phyloP scores from a whole-genome alignment of 2,113 vertebrate species.

The Baryphthengus martii region DNA sequence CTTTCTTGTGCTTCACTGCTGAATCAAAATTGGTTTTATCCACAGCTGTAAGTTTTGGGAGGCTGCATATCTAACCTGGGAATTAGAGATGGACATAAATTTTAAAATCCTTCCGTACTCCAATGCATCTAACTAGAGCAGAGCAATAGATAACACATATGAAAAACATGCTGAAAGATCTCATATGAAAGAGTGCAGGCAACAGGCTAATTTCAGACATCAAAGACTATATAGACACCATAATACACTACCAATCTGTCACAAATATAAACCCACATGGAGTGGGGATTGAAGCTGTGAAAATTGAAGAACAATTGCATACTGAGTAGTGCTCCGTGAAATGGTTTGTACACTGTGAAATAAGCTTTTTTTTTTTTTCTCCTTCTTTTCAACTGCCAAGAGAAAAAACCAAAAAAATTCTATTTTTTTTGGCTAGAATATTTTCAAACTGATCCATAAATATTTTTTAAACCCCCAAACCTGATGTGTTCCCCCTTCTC shows the following conservation, averaged over 20 bases:
- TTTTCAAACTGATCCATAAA: neutral
- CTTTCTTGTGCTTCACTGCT: neutral
- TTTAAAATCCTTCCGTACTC: neutral
- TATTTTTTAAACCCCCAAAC: neutral
- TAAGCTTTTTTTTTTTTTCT: neutral
- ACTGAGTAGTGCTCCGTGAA: neutral
- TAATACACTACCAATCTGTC: neutral
- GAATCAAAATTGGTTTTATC: neutral
- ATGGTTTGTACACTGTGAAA: neutral
- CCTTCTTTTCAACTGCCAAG: neutral
- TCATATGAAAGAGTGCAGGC: neutral
- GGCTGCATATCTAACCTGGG: neutral
- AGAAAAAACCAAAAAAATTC: fast-evolving
- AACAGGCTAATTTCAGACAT: neutral
- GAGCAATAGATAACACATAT: neutral
- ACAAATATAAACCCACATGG: neutral
- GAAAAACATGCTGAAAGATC: neutral
- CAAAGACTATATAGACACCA: neutral
- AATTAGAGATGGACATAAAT: neutral
- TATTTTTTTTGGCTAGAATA: neutral
- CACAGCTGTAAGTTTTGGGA: neutral
- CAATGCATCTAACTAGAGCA: neutral
- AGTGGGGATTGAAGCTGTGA: neutral
- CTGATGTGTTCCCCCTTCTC: neutral
- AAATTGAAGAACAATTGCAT: neutral